Percentiles rank a stretch among this genome's conserved stretches.
phyloP scores from a whole-genome alignment of 2,113 vertebrate species.

The Misgurnus mizolepis region DNA sequence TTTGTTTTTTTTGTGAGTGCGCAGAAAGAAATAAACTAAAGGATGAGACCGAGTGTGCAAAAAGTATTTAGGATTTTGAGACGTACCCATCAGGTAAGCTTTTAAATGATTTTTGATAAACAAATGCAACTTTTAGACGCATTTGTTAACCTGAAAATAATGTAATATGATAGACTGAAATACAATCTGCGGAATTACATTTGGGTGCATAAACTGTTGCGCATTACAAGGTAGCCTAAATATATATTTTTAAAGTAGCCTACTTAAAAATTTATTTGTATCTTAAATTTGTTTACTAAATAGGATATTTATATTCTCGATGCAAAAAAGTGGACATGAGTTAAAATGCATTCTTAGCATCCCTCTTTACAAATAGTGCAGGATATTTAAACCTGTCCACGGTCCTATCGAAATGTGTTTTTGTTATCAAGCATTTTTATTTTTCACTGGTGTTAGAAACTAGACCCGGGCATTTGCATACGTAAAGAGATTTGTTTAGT shows the following conservation, averaged over 20 bases:
- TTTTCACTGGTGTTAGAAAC: not conserved
- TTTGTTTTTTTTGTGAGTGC: not conserved
- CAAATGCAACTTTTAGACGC: not conserved
- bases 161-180: not conserved
- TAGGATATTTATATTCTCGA: not conserved
- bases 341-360: constrained; percentile 7
- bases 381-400: not conserved
- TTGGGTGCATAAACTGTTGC: not conserved
- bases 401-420: not conserved
- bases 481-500: not conserved
- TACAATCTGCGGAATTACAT: not conserved
- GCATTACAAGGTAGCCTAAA: not conserved
- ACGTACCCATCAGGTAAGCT: constrained; percentile 30
- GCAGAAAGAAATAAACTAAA: not conserved
- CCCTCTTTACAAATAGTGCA: not conserved
- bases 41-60: constrained; percentile 1
- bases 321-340: not conserved
- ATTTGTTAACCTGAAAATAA: not conserved
- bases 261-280: not conserved
- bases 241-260: too few species aligned
- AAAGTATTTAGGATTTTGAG: constrained; percentile 4
- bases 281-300: not conserved
- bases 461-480: constrained; percentile 9
- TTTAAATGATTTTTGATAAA: not conserved
- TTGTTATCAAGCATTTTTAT: not conserved